phyloP scores from a whole-genome alignment of 37 sponge, comb jelly and placozoan species.

The Halichondria panicea region DNA sequence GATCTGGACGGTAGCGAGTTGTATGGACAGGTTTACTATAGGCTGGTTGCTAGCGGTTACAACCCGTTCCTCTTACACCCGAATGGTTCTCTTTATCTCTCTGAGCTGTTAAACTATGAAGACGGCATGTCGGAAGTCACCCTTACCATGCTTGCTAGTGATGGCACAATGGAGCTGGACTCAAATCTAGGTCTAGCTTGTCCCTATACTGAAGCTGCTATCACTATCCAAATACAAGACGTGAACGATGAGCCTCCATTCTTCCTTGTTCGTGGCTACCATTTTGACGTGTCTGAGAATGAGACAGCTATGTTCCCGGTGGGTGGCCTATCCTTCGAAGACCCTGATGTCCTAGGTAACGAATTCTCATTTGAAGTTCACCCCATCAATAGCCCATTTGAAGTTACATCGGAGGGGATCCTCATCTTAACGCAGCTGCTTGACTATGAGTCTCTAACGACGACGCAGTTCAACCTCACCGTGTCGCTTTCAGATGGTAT shows the following conservation, averaged over 20 bases:
- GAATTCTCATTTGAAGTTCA: conserved; percentile 19
- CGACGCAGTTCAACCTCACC: conserved; percentile 5
- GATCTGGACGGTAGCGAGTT: conserved; percentile 32
- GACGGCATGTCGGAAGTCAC: conserved; percentile 16
- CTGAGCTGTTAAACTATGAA: conserved; percentile 45
- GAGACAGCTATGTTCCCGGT: neutral
- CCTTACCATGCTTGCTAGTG: conserved; percentile 39
- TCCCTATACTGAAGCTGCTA: neutral
- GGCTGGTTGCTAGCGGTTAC: too few relatives aligned
- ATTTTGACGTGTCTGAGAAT: conserved; percentile 43
- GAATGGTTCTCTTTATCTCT: conserved; percentile 31
- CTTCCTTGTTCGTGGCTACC: neutral
- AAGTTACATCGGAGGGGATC: conserved; percentile 8
- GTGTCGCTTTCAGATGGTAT: conserved; percentile 51
- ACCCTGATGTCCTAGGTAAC: conserved; percentile 40
- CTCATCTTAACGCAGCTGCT: conserved; percentile 18
- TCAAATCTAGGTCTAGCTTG: conserved; percentile 12
- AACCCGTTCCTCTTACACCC: conserved; percentile 20
- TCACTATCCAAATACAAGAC: conserved; percentile 36
- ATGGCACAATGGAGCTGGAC: conserved; percentile 20
- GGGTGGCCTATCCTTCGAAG: conserved; percentile 26
- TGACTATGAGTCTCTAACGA: conserved; percentile 23
- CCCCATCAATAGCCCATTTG: conserved; percentile 20
- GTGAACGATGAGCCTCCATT: conserved; percentile 50
- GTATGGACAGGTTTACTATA: conserved; percentile 30